Evolutionary conservation across 2,113 vertebrate genomes (phyloP).

Genomic region (Bufo gargarizans): DNA sequence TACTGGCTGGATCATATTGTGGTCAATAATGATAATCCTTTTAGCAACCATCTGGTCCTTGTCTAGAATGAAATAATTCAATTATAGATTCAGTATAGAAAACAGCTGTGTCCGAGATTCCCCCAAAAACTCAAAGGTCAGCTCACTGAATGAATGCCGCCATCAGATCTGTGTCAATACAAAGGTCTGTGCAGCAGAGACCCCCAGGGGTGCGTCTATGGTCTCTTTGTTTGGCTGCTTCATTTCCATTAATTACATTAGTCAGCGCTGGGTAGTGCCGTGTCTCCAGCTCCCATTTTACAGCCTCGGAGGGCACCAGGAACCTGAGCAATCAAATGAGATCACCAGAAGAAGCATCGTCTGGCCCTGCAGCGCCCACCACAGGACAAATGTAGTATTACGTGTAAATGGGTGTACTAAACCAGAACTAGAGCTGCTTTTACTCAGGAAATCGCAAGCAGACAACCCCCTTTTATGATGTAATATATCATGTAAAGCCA

Average conservation of each 20-base stretch:
- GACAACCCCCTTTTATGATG: neutral
- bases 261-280: neutral
- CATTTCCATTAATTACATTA: neutral
- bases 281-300: too few species aligned
- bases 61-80: constrained; percentile 37
- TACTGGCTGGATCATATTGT: constrained; percentile 44
- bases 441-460: too few species aligned
- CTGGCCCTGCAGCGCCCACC: too few species aligned
- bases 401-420: too few species aligned
- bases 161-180: neutral
- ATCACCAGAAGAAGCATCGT: neutral
- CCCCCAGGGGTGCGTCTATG: neutral
- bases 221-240: neutral
- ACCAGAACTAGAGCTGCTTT: too few species aligned
- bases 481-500: too few species aligned
- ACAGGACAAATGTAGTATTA: too few species aligned
- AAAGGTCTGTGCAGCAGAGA: neutral
- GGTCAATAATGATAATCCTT: constrained; percentile 5
- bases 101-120: constrained; percentile 18
- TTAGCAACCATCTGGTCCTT: constrained; percentile 20
- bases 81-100: constrained; percentile 3
- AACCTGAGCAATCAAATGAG: neutral
- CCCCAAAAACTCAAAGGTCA: neutral
- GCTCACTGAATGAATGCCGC: neutral
- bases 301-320: neutral